These are phyloP conservation scores for Ifrita kowaldi DNA, from an alignment of 2,113 vertebrate genomes.

Conservation along the genomic window DNA sequence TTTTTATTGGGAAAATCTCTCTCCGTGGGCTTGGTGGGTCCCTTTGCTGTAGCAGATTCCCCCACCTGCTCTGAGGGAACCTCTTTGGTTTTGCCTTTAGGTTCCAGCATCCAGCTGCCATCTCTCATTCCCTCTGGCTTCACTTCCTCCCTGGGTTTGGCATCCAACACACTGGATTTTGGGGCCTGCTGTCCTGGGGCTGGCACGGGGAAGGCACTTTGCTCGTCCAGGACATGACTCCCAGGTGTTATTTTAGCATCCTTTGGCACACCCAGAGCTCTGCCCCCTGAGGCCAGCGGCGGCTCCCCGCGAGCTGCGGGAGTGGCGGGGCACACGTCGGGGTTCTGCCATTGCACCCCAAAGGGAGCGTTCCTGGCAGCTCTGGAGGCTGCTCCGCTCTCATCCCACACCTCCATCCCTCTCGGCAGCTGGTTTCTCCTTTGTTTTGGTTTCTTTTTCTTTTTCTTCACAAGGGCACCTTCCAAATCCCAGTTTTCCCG, in stretches of 20 bases:
- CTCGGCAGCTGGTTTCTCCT: slow-evolving; percentile 58
- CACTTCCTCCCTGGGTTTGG: fast-evolving
- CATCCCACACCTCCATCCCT: slow-evolving; percentile 41
- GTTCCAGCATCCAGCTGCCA: neutral
- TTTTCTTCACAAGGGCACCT: slow-evolving; percentile 60
- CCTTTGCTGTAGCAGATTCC: neutral
- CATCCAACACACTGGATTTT: fast-evolving
- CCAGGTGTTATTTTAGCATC: neutral
- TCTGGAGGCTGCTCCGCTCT: neutral
- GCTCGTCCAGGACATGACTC: neutral
- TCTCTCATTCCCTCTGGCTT: fast-evolving
- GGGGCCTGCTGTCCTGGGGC: neutral
- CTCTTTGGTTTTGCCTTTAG: neutral
- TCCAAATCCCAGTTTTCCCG: slow-evolving; percentile 66
- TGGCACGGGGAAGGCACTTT: neutral
- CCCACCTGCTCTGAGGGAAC: neutral
- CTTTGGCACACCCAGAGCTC: neutral
- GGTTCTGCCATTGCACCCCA: neutral
- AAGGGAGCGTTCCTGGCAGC: neutral
- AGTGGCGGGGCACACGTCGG: neutral
- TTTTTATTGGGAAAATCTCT: neutral
- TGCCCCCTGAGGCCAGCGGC: neutral
- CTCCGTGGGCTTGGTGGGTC: fast-evolving
- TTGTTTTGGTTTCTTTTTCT: slow-evolving; percentile 76
- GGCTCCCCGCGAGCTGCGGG: neutral